A percentile compares a stretch with the other conserved stretches of the same genome.
Conservation (phyloP, 2,888 invertebrate genomes). For the Stenurella melanura region DNA sequence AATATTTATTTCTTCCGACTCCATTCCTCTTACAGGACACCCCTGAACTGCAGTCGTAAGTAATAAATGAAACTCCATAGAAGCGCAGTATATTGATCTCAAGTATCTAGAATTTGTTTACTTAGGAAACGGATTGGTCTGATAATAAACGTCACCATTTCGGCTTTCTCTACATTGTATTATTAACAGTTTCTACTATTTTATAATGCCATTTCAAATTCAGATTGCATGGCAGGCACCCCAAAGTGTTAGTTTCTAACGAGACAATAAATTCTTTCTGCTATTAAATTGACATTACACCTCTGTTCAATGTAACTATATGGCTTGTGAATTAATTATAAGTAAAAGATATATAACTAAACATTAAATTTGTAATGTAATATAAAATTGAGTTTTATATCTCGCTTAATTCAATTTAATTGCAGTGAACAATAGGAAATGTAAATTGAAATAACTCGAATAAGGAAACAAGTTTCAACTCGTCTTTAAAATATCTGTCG, state of each 20-base stretch:
- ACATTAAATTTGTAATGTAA: constrained; percentile 45
- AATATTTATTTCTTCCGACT: not conserved
- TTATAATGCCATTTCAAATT: constrained; percentile 59
- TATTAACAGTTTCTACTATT: constrained; percentile 55
- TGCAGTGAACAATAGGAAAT: constrained; percentile 24
- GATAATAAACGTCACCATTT: constrained; percentile 14
- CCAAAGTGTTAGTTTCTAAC: constrained; percentile 49
- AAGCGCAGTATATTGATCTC: not conserved
- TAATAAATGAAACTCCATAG: not conserved
- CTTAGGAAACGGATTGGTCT: constrained; percentile 4
- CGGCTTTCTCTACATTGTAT: constrained; percentile 49
- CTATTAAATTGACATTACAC: constrained; percentile 57
- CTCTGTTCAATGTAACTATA: constrained; percentile 50
- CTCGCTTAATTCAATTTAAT: constrained; percentile 43
- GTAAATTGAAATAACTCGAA: constrained; percentile 7
- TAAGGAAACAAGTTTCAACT: not conserved
- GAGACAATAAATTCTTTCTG: constrained; percentile 58
- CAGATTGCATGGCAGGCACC: constrained; percentile 57
- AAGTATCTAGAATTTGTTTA: not conserved
- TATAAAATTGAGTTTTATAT: constrained; percentile 45
- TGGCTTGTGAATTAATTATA: constrained; percentile 55
- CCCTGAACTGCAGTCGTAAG: not conserved
- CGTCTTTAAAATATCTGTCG: not conserved
- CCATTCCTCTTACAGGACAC: not conserved
- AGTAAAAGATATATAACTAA: constrained; percentile 46